Base-by-base conservation (phyloP, 2,797 vertebrate genomes). In the Pempheris klunzingeri region DNA sequence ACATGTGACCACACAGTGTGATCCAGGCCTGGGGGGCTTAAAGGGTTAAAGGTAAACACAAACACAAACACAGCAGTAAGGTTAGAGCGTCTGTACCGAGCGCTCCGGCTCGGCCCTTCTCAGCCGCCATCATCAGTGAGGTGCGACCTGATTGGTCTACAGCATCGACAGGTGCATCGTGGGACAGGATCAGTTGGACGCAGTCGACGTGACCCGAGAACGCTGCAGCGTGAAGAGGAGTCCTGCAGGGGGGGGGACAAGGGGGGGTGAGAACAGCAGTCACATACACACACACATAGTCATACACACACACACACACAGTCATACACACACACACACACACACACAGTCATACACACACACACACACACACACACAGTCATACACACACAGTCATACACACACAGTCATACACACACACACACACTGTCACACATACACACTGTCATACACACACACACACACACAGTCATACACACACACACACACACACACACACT, bases 211-310 rank as follows among this genome's bases (percentile, higher is more conserved):
- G 97, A 43, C 97, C 97, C 0, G 94, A 93, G 4, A 98, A 99
- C 1, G 97, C 97, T 5, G 98, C 97, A 0, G 97, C 97, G 0
- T 99, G 98, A 53, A 99, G 97, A 26, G 98, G 96, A 0, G 97
- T 98, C 88, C 98, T 99, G 78, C 34, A 52, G 61, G 66, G 47
- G 61, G 39, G 39, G 34, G 46, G 24, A 10, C 11, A 55, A 24
- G 50, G 9, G 7, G 20, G 55, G 5, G 26, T 32, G 34, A 54
- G 66, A 15, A 72, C 12, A n/a, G 2, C 24, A 0, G 6, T n/a
- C n/a, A n/a, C n/a, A n/a, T n/a, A n/a, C n/a, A n/a, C n/a, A n/a
- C n/a, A n/a, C n/a, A n/a, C n/a, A n/a, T n/a, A n/a, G n/a, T n/a
- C n/a, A n/a, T n/a, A n/a, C n/a, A n/a, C n/a, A n/a, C n/a, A n/a